Base-by-base conservation (phyloP, 2,888 invertebrate species). In the Epinotia demarniana region DNA sequence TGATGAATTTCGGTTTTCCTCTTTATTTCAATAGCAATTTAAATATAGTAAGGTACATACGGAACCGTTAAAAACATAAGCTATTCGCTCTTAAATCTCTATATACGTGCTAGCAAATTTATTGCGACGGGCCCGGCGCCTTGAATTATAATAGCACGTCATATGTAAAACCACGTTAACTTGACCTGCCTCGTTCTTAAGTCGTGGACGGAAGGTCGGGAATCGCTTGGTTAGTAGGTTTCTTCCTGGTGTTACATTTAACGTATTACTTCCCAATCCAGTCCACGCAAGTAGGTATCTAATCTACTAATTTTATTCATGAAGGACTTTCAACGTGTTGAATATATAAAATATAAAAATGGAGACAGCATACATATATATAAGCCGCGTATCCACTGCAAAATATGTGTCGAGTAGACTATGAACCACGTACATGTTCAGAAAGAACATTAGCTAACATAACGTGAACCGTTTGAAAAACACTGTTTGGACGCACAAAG, bases 61-160 rank as follows among this genome's bases (percentile, higher is more conserved):
- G 70, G 49, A 66, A 61, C 57, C 27, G 61, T 53, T 61, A 19
- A 9, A 57, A 67, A 39, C 23, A n/a, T 13, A 19, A 43, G 39
- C 53, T 19, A 39, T 13, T 16, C 23, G 68, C 62, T n/a, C 71
- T 72, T 71, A 27, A 27, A 5, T 61, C 62, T 73, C 62, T 73
- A 27, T 23, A 46, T 12, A 43, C 43, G 67, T 68, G 68, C 23
- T 55, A 2, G 43, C 46, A 62, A 68, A 53, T 73, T 27, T 62
- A 68, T 68, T 46, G 55, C 55, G 43, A n/a, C 61, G 16, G 19
- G 16, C 5, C 19, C 55, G 23, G 60, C 46, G 60, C 69, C 69
- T 70, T 74, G 74, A 74, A 74, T 74, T 63, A n/a, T 63, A 74
- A 74, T 70, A 58, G 67, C 53, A n/a, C 23, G 43, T 55, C 18